Base-by-base conservation (phyloP, 92 coral and sea anemone species). In the Galaxea fascicularis region DNA sequence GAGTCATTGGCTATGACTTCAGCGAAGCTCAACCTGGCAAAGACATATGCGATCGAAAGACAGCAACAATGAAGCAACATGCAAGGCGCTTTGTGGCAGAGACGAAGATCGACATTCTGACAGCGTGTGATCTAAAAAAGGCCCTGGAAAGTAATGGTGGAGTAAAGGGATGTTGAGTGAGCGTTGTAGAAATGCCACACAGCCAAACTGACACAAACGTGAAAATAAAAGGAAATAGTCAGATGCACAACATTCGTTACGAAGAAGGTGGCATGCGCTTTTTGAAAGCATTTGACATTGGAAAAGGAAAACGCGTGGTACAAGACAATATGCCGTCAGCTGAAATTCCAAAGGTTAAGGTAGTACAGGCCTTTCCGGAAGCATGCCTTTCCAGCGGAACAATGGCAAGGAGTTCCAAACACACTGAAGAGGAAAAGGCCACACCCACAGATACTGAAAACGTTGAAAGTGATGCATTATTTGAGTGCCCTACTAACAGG, bases 221-320 rank as follows among this genome's bases (percentile, higher is more conserved):
- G 60, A 65, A 31, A 49, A 79, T 79, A 12, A 26, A 35, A 25
- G 87, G 87, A 73, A 74, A 73, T 26, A 83, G 82, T 83, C 71
- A 83, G 58, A 83, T 83, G 39, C 82, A 83, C 74, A 83, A 72
- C 45, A 83, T 83, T 73, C 82, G 64, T 83, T 83, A 83, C 81
- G 71, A 83, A 60, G 81, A 83, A 60, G 78, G 41, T 70, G 86
- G 68, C 53, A 69, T 81, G 47, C 78, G 54, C 65, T 81, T 46
- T 81, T 81, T 78, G 83, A 78, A 78, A 62, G 83, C 83, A 62
- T 78, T 78, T 78, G 73, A 78, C 83, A 78, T 63, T 66, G 83
- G 77, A 67, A 80, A 80, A 80, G 77, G 85, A 67, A 46, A 67
- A 80, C 67, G 77, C 77, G 13, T 80, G 85, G 77, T 49, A 80